Conservation (phyloP, 2,888 invertebrate genomes). For the Nemotelus pantherinus region DNA sequence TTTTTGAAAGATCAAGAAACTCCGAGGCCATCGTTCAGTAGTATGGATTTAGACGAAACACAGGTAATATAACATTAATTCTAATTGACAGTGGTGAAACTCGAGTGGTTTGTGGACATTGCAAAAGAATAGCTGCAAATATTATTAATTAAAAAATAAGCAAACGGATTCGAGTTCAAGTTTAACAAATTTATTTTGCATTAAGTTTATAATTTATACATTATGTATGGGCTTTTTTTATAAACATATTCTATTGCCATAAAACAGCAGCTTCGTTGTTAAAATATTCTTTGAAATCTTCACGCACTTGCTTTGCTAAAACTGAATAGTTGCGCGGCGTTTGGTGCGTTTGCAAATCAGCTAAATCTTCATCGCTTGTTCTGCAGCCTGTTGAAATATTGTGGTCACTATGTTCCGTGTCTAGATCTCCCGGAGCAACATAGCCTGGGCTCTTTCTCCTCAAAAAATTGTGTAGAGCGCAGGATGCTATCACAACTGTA, state of each 20-base stretch:
- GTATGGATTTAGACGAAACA: too few relatives aligned
- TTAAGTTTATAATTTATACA: too few relatives aligned
- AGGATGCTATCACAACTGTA: neutral
- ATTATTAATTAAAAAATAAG: too few relatives aligned
- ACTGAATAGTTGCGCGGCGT: neutral
- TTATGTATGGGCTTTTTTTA: too few relatives aligned
- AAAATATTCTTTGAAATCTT: neutral
- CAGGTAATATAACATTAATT: too few relatives aligned
- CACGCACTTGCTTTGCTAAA: neutral
- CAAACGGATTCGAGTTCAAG: too few relatives aligned
- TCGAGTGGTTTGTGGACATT: too few relatives aligned
- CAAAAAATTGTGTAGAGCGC: constrained; percentile 21
- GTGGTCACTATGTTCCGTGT: neutral
- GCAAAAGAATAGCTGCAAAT: too few relatives aligned
- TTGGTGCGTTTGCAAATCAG: neutral
- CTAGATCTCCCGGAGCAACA: neutral
- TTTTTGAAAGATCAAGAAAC: too few relatives aligned
- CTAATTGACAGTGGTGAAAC: too few relatives aligned
- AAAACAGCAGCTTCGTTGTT: neutral
- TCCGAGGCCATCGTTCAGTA: too few relatives aligned
- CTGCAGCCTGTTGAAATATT: neutral
- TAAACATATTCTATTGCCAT: neutral
- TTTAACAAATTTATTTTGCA: too few relatives aligned
- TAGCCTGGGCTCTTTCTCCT: constrained; percentile 12
- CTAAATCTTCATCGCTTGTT: neutral